Percentiles rank a stretch among this genome's conserved stretches.
phyloP scores from a whole-genome alignment of 2,113 vertebrate genomes.

The Ceyx margarethae region DNA sequence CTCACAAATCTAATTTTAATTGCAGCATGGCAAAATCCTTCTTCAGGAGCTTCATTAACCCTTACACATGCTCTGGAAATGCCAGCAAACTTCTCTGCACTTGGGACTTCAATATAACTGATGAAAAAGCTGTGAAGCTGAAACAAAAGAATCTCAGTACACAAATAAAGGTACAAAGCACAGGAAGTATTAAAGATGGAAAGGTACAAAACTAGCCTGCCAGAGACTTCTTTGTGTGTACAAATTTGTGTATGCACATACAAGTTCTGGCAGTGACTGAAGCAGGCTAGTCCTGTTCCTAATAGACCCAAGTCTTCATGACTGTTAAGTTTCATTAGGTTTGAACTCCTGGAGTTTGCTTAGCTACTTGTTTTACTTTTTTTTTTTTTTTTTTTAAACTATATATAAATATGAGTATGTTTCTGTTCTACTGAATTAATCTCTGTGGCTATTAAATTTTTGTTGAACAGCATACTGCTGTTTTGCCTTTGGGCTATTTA shows the following conservation, averaged over 20 bases:
- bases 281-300: not conserved
- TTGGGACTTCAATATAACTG: constrained; percentile 92
- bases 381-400: not conserved
- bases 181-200: not conserved
- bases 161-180: constrained; percentile 86
- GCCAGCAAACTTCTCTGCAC: constrained; percentile 86
- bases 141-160: constrained; percentile 86
- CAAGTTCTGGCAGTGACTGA: not conserved
- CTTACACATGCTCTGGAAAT: constrained; percentile 64
- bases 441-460: not conserved
- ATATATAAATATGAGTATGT: not conserved
- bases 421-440: not conserved
- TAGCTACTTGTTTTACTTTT: not conserved
- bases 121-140: constrained; percentile 84
- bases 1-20: not conserved
- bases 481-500: not conserved
- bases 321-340: not conserved
- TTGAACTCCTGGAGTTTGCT: not conserved
- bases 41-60: constrained; percentile 79
- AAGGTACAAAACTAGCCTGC: not conserved
- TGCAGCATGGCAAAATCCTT: constrained; percentile 88
- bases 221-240: not conserved
- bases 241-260: not conserved
- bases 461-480: not conserved
- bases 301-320: not conserved